Evolutionary conservation across 1,140 invertebrate genomes (phyloP).

Genomic region (Dendrolimus kikuchii): DNA sequence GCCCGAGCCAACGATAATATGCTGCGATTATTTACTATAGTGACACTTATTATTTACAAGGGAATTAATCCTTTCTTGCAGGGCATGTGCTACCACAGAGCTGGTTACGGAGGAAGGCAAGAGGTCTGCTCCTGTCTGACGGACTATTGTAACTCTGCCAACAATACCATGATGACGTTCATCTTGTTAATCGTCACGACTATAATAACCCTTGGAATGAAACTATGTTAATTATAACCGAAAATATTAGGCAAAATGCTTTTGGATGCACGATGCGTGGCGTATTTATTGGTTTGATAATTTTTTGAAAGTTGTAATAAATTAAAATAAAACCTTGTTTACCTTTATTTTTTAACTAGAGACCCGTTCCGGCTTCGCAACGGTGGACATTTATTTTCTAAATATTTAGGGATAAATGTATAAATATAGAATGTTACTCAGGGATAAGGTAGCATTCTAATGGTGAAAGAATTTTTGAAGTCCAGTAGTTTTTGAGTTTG

Average conservation of each 20-base stretch:
- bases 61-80: slow-evolving; percentile 10
- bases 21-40: no score
- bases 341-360: no score
- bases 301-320: background rate
- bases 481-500: no score
- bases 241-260: background rate
- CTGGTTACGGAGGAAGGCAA: slow-evolving; percentile 87
- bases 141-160: slow-evolving; percentile 80
- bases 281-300: background rate
- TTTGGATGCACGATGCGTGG: no score
- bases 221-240: slow-evolving; percentile 12
- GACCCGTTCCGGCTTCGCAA: no score
- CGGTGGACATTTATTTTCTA: no score
- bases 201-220: slow-evolving; percentile 5
- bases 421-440: no score
- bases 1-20: no score
- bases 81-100: slow-evolving; percentile 83
- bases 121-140: slow-evolving; percentile 86
- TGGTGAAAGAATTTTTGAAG: no score
- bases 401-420: no score
- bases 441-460: no score
- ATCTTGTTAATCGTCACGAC: background rate
- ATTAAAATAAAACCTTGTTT: background rate
- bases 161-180: slow-evolving; percentile 1
- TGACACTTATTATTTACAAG: no score